Conservation (phyloP, 1,140 invertebrate species). For the Bilobella aurantiaca region DNA sequence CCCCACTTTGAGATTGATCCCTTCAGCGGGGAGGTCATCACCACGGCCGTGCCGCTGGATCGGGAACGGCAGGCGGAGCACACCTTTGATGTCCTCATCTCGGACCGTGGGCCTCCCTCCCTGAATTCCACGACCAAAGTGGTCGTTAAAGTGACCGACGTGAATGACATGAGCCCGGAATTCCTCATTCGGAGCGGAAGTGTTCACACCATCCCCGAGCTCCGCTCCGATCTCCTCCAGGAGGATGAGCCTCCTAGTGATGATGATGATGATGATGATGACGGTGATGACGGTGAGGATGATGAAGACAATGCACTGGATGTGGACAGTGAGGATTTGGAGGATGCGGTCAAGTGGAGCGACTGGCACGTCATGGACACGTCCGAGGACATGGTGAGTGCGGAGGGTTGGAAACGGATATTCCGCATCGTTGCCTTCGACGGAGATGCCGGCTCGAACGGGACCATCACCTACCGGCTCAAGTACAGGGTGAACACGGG, state of each 20-base stretch:
- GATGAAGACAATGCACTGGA: slow-evolving; percentile 23
- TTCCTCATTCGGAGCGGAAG: slow-evolving; percentile 34
- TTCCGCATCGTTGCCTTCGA: slow-evolving; percentile 72
- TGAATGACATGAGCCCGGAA: slow-evolving; percentile 37
- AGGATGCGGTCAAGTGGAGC: slow-evolving; percentile 30
- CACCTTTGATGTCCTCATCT: slow-evolving; percentile 52
- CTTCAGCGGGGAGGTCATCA: slow-evolving; percentile 77
- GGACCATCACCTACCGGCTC: slow-evolving; percentile 66
- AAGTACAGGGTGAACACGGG: slow-evolving; percentile 50
- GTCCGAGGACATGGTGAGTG: slow-evolving; percentile 10
- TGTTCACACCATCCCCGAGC: slow-evolving; percentile 37
- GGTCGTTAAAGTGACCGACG: slow-evolving; percentile 55
- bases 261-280: slow-evolving; percentile 24
- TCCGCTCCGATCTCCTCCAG: too few relatives aligned
- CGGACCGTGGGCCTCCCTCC: slow-evolving; percentile 63
- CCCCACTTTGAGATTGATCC: slow-evolving; percentile 81
- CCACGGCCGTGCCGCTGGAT: slow-evolving; percentile 67
- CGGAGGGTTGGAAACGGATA: slow-evolving; percentile 30
- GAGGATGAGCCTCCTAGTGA: too few relatives aligned
- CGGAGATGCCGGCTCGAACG: slow-evolving; percentile 68
- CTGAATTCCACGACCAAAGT: slow-evolving; percentile 73
- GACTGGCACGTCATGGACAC: slow-evolving; percentile 29
- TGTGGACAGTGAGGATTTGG: slow-evolving; percentile 27
- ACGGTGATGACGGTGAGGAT: slow-evolving; percentile 20
- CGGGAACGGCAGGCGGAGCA: slow-evolving; percentile 53